These are phyloP conservation scores for Morpho deidamia DNA, from an alignment of 2,888 invertebrate genomes.

Conservation along the genomic window DNA sequence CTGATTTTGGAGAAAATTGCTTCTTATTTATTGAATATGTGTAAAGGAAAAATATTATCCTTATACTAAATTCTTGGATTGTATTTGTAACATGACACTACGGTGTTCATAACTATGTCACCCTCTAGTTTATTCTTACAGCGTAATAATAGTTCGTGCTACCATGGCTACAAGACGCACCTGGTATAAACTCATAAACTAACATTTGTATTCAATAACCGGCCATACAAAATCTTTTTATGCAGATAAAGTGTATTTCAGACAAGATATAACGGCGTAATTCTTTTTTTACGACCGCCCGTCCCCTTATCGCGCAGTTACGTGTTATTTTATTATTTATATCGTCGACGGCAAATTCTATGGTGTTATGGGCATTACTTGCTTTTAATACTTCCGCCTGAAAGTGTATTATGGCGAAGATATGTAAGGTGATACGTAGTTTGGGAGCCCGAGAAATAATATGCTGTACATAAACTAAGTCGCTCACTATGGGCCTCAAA, in stretches of 20 bases:
- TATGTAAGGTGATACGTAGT: background rate
- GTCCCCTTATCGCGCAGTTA: conserved; percentile 30
- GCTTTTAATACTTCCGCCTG: conserved; percentile 30
- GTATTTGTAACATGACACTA: no score
- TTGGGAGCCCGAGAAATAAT: no score
- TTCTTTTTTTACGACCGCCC: conserved; percentile 35
- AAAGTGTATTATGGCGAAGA: conserved; percentile 10
- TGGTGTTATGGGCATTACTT: conserved; percentile 24
- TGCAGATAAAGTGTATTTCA: conserved; percentile 30
- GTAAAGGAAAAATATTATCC: no score
- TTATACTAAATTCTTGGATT: no score
- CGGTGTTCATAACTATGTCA: no score
- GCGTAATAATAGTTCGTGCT: no score
- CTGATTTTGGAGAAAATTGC: no score
- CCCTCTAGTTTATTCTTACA: no score
- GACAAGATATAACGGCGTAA: conserved; percentile 35
- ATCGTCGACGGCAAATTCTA: conserved; percentile 26
- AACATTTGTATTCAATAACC: conserved; percentile 15
- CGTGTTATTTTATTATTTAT: conserved; percentile 35
- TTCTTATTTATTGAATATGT: no score
- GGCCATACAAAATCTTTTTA: conserved; percentile 21
- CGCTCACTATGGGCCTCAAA: no score
- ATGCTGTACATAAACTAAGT: no score
- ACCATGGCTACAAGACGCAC: no score
- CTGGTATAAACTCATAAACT: conserved; percentile 25